Evolutionary conservation across 2,113 vertebrate genomes (phyloP).

Genomic region (Phalacrocorax aristotelis): DNA sequence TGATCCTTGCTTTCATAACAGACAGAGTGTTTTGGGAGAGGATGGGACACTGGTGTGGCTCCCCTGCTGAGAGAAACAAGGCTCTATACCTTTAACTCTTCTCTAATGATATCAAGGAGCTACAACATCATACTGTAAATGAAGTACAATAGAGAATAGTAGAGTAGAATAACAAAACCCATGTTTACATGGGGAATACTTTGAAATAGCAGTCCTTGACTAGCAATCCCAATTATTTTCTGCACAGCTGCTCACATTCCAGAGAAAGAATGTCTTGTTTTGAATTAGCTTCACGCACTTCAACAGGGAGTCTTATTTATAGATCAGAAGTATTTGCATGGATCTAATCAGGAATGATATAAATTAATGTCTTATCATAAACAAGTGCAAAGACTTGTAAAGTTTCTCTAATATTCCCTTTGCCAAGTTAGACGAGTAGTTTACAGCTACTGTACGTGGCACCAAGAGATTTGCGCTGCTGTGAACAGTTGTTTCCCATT

Average conservation of each 20-base stretch:
- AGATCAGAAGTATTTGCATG: slow-evolving; percentile 18
- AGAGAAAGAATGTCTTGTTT: slow-evolving; percentile 55
- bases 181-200: slow-evolving; percentile 19
- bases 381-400: background rate
- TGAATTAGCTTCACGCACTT: slow-evolving; percentile 1
- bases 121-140: background rate
- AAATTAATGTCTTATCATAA: slow-evolving; percentile 46
- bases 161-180: background rate
- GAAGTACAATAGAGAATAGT: background rate
- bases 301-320: slow-evolving; percentile 21
- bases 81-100: background rate
- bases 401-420: background rate
- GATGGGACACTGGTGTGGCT: background rate
- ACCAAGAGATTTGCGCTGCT: background rate
- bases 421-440: slow-evolving; percentile 9
- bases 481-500: slow-evolving; percentile 18
- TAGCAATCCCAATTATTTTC: slow-evolving; percentile 53
- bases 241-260: slow-evolving; percentile 64
- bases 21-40: background rate
- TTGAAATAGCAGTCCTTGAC: slow-evolving; percentile 17
- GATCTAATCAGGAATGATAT: slow-evolving; percentile 45
- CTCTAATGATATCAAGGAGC: background rate
- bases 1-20: background rate
- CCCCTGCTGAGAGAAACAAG: background rate
- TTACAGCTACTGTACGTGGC: background rate